Conservation (phyloP, 2,113 vertebrate genomes). For the Amia ocellicauda region DNA sequence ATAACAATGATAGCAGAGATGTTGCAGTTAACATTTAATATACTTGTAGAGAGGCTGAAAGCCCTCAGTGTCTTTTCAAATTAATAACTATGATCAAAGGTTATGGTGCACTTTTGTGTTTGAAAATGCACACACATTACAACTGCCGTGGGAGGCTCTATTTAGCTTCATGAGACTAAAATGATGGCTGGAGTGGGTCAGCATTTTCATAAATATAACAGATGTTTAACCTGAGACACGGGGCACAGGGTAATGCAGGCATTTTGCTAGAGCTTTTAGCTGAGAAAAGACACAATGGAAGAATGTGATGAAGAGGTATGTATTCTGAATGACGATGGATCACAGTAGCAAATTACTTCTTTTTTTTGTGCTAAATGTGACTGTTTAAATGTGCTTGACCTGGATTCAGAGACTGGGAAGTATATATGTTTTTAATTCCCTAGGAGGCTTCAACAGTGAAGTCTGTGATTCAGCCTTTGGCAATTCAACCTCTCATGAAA, state of each 20-base stretch:
- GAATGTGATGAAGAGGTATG: not conserved
- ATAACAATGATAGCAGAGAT: slow-evolving; percentile 6
- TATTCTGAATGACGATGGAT: not conserved
- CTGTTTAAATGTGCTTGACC: no score
- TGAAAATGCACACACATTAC: not conserved
- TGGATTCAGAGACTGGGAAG: no score
- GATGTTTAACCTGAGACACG: not conserved
- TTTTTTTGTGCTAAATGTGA: no score
- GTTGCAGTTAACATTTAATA: slow-evolving; percentile 10
- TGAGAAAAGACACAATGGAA: not conserved
- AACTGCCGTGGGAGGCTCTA: not conserved
- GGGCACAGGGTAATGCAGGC: not conserved
- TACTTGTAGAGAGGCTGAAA: slow-evolving; percentile 6
- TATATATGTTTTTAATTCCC: no score
- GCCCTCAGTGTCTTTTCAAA: slow-evolving; percentile 8
- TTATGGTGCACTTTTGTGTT: slow-evolving; percentile 7
- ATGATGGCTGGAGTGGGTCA: not conserved
- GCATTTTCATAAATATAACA: not conserved
- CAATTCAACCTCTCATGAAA: no score
- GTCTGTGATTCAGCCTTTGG: no score
- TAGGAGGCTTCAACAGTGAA: no score
- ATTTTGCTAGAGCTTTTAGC: not conserved
- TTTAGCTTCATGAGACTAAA: slow-evolving; percentile 8
- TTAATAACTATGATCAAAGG: slow-evolving; percentile 25
- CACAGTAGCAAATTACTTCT: no score